Percentiles rank a stretch among this genome's conserved stretches.
phyloP scores from a whole-genome alignment of 2,888 invertebrate species.

The Rotaria sp. region DNA sequence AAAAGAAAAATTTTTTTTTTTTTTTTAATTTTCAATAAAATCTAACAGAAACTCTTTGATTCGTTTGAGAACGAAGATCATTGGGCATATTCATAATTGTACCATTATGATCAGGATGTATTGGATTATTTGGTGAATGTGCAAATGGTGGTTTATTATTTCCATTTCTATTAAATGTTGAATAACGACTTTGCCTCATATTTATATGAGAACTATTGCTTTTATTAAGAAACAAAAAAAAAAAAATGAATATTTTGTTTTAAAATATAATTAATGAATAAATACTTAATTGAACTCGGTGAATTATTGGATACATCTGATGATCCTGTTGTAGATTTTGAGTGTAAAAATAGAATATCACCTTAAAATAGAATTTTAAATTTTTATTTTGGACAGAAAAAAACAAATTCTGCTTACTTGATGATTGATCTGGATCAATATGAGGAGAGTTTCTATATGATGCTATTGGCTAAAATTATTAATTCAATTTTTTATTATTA shows the following conservation, averaged over 20 bases:
- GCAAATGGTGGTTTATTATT: conserved; percentile 5
- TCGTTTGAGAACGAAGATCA: not conserved
- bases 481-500: no score
- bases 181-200: not conserved
- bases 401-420: not conserved
- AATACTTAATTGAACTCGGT: not conserved
- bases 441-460: not conserved
- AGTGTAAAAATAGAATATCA: not conserved
- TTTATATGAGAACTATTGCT: not conserved
- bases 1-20: no score
- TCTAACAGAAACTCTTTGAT: not conserved
- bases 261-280: not conserved
- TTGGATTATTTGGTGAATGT: not conserved
- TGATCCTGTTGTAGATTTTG: not conserved
- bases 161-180: not conserved
- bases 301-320: not conserved
- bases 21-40: not conserved
- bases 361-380: not conserved
- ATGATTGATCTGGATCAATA: not conserved
- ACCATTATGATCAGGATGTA: conserved; percentile 10
- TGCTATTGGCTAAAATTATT: not conserved
- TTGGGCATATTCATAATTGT: not conserved
- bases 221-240: not conserved
- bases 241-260: not conserved
- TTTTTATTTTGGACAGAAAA: not conserved